phyloP scores from a whole-genome alignment of 2,797 vertebrate genomes.

The Diplodus puntazzo region DNA sequence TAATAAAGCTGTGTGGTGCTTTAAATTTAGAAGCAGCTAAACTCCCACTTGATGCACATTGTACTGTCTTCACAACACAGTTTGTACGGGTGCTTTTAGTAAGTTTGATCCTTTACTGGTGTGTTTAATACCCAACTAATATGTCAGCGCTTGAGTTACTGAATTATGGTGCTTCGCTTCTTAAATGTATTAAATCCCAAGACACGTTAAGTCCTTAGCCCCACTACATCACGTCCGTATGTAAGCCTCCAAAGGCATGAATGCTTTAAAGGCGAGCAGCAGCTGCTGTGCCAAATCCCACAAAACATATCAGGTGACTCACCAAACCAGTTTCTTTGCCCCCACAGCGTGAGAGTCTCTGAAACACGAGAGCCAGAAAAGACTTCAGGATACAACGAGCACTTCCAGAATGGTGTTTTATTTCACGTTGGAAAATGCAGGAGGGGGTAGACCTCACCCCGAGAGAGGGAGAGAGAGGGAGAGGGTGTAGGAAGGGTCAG shows the following conservation, averaged over 20 bases:
- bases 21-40: not conserved
- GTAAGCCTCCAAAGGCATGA: constrained; percentile 4
- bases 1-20: not conserved
- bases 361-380: constrained; percentile 57
- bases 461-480: not conserved
- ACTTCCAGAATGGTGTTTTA: constrained; percentile 79
- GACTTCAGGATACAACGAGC: constrained; percentile 45
- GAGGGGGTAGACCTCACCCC: constrained; percentile 25
- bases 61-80: not conserved
- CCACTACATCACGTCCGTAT: constrained; percentile 5
- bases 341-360: constrained; percentile 10
- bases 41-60: not conserved
- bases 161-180: not conserved
- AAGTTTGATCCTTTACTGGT: not conserved
- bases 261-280: constrained; percentile 27
- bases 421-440: constrained; percentile 81
- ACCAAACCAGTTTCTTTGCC: constrained; percentile 55
- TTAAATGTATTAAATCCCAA: constrained; percentile 13
- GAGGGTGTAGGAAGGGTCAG: constrained; percentile 32
- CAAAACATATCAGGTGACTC: constrained; percentile 61
- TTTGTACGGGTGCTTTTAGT: not conserved
- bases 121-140: not conserved
- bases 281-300: constrained; percentile 66
- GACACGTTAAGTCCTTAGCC: constrained; percentile 17
- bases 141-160: constrained; percentile 19